Evolutionary conservation across 1,140 invertebrate genomes (phyloP), one percentile per base, ranked within the genome.

Genomic region (Elymnias hypermnestra): DNA sequence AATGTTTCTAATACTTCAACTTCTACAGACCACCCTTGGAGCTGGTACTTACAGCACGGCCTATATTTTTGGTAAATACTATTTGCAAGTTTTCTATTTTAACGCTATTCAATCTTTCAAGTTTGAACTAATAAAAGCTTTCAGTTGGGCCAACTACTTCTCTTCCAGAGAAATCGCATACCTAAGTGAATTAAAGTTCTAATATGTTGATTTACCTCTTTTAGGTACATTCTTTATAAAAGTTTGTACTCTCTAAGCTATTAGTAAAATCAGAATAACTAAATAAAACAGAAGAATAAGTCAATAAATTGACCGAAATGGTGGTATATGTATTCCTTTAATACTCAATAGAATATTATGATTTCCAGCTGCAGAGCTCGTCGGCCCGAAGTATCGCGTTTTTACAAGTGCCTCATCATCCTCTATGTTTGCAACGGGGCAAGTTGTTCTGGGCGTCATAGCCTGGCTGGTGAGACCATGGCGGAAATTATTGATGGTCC

Each of bases 391-490:
- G 42, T 90, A 91, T 45, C 83, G 94, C 33, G 92, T 93, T 0
- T 69, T 92, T 2, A 91, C 89, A 37, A 91, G 92, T n/a, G 90
- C 92, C 0, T 73, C 91, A 0, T 88, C 92, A 5, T 89, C 90
- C 18, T 88, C 89, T 22, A 91, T 90, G 63, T 93, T 92, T 79
- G 90, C 93, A 0, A 44, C 92, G 2, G 94, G 94, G 0, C 90
- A 92, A 51, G 89, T 91, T 17, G 60, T 56, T 1, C 54, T 90
- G 89, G 93, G 92, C 22, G 66, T 90, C 8, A 72, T 90, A 5
- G 93, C 92, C 0, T 94, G 91, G 88, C 83, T 87, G 26, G 72
- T 91, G 0, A 88, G 87, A 17, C 87, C 92, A 43, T 96, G 94
- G 94, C 86, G 92, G 21, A 63, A 74, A 19, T 63, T 94, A 18